A percentile compares a stretch with the other conserved stretches of the same genome.
These are phyloP conservation scores for Drosophila kikkawai DNA, from an alignment of 1,140 invertebrate species.

Conservation along the genomic window DNA sequence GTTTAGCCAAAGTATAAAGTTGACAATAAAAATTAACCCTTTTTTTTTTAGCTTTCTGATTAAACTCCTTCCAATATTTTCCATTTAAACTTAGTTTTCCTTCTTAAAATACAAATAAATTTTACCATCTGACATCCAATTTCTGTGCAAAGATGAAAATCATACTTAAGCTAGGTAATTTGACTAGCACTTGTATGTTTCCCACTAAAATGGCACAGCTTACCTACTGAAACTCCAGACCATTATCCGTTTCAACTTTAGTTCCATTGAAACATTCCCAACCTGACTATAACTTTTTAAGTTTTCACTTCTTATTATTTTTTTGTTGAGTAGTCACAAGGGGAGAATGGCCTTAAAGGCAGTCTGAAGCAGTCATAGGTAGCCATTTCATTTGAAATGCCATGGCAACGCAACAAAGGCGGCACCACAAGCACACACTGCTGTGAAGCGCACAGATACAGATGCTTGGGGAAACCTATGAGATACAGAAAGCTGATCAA, in stretches of 20 bases:
- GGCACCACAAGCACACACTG: constrained; percentile 25
- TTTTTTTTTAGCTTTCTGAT: too few species aligned
- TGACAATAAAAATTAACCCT: too few species aligned
- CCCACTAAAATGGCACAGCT: neutral
- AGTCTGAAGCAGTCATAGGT: constrained; percentile 35
- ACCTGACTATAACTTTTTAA: constrained; percentile 8
- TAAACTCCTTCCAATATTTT: neutral
- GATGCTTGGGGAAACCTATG: constrained; percentile 7
- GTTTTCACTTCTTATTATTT: constrained; percentile 2
- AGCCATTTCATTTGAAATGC: constrained; percentile 55
- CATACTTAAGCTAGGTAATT: neutral
- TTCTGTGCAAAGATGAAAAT: neutral
- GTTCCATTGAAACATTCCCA: neutral
- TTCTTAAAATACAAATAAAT: too few species aligned
- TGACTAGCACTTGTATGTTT: neutral
- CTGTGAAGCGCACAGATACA: constrained; percentile 25
- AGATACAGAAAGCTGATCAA: constrained; percentile 62
- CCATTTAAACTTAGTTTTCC: too few species aligned
- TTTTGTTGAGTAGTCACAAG: constrained; percentile 10
- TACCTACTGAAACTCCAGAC: neutral
- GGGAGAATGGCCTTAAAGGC: constrained; percentile 22
- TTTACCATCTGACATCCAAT: neutral
- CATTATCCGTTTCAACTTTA: neutral
- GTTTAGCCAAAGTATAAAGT: too few species aligned
- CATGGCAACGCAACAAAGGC: constrained; percentile 64